Percentiles rank a stretch among this genome's conserved stretches.
Evolutionary conservation across 2,888 invertebrate species (phyloP).

Genomic region (Pyrocoelia pectoralis): DNA sequence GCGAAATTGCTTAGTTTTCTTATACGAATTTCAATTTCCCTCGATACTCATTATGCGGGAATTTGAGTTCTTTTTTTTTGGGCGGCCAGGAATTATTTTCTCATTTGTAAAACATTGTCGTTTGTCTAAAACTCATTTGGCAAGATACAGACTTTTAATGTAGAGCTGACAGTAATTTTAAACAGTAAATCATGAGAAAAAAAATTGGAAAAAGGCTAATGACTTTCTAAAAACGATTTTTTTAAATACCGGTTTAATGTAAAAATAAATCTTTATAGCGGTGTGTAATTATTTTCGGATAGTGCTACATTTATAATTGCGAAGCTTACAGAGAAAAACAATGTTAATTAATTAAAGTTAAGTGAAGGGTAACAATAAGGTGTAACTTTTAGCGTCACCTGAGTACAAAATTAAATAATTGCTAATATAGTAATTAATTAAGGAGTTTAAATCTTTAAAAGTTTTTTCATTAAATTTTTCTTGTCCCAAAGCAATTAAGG

Average conservation of each 20-base stretch:
- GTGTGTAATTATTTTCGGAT: neutral
- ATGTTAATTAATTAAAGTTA: neutral
- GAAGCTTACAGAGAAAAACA: too few species aligned
- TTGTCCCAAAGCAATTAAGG: slow-evolving; percentile 65
- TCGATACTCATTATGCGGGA: neutral
- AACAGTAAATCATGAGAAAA: neutral
- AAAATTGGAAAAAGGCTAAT: neutral
- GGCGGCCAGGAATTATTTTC: neutral
- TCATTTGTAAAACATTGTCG: slow-evolving; percentile 1
- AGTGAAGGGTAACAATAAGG: slow-evolving; percentile 61
- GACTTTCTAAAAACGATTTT: neutral
- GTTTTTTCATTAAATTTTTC: slow-evolving; percentile 64
- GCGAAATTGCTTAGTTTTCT: neutral
- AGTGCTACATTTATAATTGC: too few species aligned
- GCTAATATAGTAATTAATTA: slow-evolving; percentile 66
- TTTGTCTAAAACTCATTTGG: slow-evolving; percentile 1
- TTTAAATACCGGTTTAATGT: neutral
- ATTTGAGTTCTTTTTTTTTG: neutral
- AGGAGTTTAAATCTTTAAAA: slow-evolving; percentile 62
- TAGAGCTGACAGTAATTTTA: neutral
- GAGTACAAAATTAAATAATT: slow-evolving; percentile 65
- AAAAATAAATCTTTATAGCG: neutral
- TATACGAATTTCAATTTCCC: neutral
- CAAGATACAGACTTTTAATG: neutral
- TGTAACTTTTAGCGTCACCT: slow-evolving; percentile 61